Evolutionary conservation across 2,113 vertebrate species (phyloP).

Genomic region (Cottus gobio): DNA sequence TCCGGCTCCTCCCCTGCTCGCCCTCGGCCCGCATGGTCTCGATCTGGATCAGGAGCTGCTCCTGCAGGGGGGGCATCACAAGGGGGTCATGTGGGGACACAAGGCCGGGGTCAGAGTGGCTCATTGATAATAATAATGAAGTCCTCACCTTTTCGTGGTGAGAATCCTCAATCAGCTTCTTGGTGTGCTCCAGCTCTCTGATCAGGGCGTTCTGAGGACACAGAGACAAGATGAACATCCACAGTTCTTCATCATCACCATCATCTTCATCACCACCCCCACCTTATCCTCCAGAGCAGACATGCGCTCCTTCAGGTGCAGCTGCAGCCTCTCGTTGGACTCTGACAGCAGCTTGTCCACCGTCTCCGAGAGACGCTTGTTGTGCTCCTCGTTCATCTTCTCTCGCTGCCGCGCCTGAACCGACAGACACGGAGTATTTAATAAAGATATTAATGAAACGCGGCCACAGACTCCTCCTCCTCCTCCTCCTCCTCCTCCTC

Average conservation of each 20-base stretch:
- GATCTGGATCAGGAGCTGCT: conserved; percentile 92
- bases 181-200: conserved; percentile 92
- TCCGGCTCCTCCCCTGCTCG: conserved; percentile 89
- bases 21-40: conserved; percentile 90
- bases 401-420: conserved; percentile 94
- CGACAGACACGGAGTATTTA: too few relatives aligned
- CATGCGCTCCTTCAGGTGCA: conserved; percentile 98
- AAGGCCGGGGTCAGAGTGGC: too few relatives aligned
- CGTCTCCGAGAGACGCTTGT: conserved; percentile 95
- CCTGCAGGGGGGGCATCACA: conserved; percentile 74
- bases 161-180: conserved; percentile 94
- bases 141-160: conserved; percentile 95
- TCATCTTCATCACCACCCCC: too few relatives aligned
- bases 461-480: too few relatives aligned
- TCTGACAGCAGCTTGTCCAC: conserved; percentile 97
- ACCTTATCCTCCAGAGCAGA: conserved; percentile 98
- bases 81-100: background rate
- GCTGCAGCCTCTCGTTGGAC: conserved; percentile 97
- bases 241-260: too few relatives aligned
- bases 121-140: too few relatives aligned
- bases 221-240: background rate
- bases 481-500: too few relatives aligned
- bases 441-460: too few relatives aligned
- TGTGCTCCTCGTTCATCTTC: conserved; percentile 99
- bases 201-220: conserved; percentile 90